phyloP scores from a whole-genome alignment of 2,888 invertebrate species.

The Acheta domesticus region DNA sequence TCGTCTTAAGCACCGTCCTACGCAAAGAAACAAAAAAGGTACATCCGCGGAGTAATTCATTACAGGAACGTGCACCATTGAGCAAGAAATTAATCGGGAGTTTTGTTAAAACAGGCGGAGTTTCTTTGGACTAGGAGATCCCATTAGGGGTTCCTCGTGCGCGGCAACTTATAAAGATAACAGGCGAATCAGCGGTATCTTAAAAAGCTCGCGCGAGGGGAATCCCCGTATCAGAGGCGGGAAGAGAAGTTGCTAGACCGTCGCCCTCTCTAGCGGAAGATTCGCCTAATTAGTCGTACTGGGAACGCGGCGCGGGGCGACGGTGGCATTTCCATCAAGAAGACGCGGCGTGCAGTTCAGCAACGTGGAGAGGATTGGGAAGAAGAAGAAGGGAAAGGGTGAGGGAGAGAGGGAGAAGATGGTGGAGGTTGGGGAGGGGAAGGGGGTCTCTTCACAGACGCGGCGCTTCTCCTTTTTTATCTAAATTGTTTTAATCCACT shows the following conservation, averaged over 20 bases:
- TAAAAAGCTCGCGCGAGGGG: background rate
- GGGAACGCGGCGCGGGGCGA: no score
- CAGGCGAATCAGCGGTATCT: background rate
- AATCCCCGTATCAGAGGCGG: background rate
- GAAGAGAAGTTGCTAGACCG: background rate
- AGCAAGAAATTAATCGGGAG: background rate
- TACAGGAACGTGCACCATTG: background rate
- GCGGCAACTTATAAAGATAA: background rate
- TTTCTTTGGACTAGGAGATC: background rate
- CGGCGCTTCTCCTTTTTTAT: no score
- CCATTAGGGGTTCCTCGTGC: background rate
- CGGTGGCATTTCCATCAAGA: no score
- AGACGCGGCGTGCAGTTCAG: no score
- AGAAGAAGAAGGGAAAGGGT: no score
- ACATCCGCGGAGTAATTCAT: background rate
- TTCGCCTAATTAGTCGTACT: background rate
- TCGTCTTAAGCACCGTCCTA: no score
- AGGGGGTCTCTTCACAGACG: background rate
- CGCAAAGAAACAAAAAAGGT: no score
- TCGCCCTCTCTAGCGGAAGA: conserved; percentile 11
- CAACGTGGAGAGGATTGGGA: no score
- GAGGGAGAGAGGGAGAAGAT: background rate
- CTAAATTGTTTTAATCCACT: no score
- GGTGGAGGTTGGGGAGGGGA: background rate
- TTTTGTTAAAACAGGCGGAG: background rate